Evolutionary conservation across 2,888 invertebrate species (phyloP), one percentile per base, ranked within the genome.

Genomic region (Drosophila borealis): DNA sequence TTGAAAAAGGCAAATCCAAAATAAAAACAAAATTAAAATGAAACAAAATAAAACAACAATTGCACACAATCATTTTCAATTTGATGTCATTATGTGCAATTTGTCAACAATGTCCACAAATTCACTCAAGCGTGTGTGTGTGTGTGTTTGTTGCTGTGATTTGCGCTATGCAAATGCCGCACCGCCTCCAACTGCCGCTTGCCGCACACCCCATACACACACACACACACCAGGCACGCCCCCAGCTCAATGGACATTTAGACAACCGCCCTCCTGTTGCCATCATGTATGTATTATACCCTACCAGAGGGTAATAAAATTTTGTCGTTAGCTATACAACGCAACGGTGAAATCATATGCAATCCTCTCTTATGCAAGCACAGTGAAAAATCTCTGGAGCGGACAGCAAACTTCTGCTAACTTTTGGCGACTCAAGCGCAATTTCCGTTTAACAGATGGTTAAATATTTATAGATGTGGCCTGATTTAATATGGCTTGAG

Each of bases 41-140:
- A 14, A n/a, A 55, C 45, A 34, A 45, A 45, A 64, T 61, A 59
- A 60, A 70, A 74, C 72, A 80, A 84, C 90, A 90, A 89, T 89
- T 88, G 80, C 79, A 78, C 83, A 91, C 90, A 91, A 91, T 91
- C 90, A 88, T 90, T 91, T 91, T 90, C 91, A 91, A 91, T 91
- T 91, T 84, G 80, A 84, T 89, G 84, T 91, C 91, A 91, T 91
- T 91, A 91, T 87, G 89, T 88, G 91, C 91, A 91, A 91, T 91
- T 91, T 91, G 91, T 91, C 91, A 91, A 87, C 91, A 85, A 76
- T 84, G 89, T 80, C 74, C 71, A 82, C 78, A 74, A 65, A 77
- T 73, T 73, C 78, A 85, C 73, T 82, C 70, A 80, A 67, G 70
- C 74, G 67, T 78, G 54, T 50, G 53, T 53, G 49, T 34, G 45